A percentile compares a stretch with the other conserved stretches of the same genome.
phyloP scores from a whole-genome alignment of 2,113 vertebrate genomes.

The Phaethon lepturus region DNA sequence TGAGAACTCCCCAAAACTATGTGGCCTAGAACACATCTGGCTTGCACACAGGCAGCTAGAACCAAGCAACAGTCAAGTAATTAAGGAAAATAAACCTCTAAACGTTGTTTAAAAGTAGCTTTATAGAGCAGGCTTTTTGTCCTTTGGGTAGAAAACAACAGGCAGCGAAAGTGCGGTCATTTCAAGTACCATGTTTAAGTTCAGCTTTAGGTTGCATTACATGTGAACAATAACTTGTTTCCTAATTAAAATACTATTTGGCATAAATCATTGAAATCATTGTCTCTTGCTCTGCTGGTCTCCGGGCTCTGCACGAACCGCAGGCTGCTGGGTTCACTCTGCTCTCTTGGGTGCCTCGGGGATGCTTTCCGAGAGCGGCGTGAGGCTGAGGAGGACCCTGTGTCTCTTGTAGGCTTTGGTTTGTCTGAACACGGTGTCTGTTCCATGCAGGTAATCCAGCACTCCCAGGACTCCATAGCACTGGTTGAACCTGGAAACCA shows the following conservation, averaged over 20 bases:
- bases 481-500: slow-evolving; percentile 88
- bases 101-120: background rate
- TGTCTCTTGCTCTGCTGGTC: background rate
- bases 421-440: slow-evolving; percentile 83
- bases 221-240: background rate
- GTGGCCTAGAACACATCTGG: background rate
- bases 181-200: background rate
- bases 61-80: background rate
- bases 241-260: background rate
- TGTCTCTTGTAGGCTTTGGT: slow-evolving; percentile 88
- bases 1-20: background rate
- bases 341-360: slow-evolving; percentile 79
- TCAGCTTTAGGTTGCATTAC: background rate
- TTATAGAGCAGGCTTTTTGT: background rate
- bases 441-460: slow-evolving; percentile 90
- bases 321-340: slow-evolving; percentile 1
- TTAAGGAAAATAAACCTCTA: background rate
- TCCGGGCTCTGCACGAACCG: background rate
- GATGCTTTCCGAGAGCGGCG: slow-evolving; percentile 86
- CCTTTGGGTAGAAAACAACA: background rate
- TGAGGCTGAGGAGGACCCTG: slow-evolving; percentile 82
- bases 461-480: slow-evolving; percentile 90
- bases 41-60: background rate
- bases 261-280: background rate
- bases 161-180: background rate